Evolutionary conservation across 2,888 invertebrate species (phyloP).

Genomic region (Drosophila lutescens): DNA sequence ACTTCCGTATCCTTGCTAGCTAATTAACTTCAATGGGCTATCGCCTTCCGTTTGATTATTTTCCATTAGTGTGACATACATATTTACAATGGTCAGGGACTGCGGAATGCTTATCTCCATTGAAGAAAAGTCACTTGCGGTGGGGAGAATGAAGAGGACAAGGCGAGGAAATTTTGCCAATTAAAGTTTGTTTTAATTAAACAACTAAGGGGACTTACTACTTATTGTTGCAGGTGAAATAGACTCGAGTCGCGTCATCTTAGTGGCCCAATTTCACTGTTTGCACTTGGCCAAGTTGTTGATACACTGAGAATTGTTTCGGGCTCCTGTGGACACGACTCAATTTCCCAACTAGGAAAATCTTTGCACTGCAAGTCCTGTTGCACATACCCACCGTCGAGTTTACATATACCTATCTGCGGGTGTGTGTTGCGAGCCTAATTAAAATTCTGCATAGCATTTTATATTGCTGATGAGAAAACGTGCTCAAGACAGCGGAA

Average conservation of each 20-base stretch:
- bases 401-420: background rate
- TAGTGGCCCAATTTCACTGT: conserved; percentile 6
- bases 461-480: conserved; percentile 73
- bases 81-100: no score
- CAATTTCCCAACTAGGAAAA: conserved; percentile 17
- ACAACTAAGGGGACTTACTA: conserved; percentile 63
- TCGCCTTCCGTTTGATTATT: conserved; percentile 31
- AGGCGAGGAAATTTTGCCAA: conserved; percentile 1
- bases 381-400: conserved; percentile 25
- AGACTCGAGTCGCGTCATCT: conserved; percentile 20
- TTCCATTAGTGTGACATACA: background rate
- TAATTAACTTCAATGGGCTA: conserved; percentile 19
- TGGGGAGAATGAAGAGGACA: no score
- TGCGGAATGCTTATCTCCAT: no score
- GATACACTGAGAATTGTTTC: background rate
- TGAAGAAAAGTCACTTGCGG: no score
- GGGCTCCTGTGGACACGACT: conserved; percentile 1
- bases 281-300: conserved; percentile 8
- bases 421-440: conserved; percentile 57
- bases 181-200: conserved; percentile 81
- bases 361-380: conserved; percentile 47
- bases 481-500: conserved; percentile 76
- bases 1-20: no score
- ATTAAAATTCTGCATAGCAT: conserved; percentile 78
- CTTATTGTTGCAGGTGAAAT: conserved; percentile 24